Evolutionary conservation across 2,113 vertebrate species (phyloP), one percentile per base, ranked within the genome.

Genomic region (Euleptes europaea): DNA sequence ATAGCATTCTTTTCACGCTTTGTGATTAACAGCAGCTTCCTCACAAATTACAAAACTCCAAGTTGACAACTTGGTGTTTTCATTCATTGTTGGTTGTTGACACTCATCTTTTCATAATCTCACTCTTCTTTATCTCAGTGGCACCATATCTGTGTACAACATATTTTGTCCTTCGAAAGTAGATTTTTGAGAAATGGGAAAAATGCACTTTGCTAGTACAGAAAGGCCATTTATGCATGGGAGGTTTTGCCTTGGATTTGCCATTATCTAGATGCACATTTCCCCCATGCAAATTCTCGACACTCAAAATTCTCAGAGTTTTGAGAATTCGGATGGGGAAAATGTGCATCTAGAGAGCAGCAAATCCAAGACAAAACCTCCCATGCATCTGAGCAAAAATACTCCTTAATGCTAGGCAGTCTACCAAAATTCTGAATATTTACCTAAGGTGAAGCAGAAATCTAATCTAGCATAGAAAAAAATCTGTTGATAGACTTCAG

Each of bases 1-100:
- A 83, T 49, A 49, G 57, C 84, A 69, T 88, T 83, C 73, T 86
- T 82, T 87, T 93, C 83, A 73, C 1, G 0, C 2, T n/a, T 88
- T 67, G 31, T 84, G 88, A 90, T 94, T 93, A 89, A 85, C 89
- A 91, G 60, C 31, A 83, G 69, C 0, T 1, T 88, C 85, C 79
- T 85, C 87, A 87, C 84, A 93, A 88, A 31, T 89, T 76, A 66
- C 70, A 73, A n/a, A 1, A 1, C 0, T 13, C 42, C 33, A 63
- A 15, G 23, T 49, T 85, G 84, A 88, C 85, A 91, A 84, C 87
- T 35, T 93, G 77, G 38, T 38, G 6, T 74, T 91, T 80, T 83
- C 70, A 88, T 80, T 31, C 85, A 63, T 77, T 60, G 84, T 88
- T 91, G 75, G 76, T 49, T 33, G 40, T 77, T 78, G 83, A 42